Conservation (phyloP, 2,113 vertebrate species). For the Colossoma macropomum region DNA sequence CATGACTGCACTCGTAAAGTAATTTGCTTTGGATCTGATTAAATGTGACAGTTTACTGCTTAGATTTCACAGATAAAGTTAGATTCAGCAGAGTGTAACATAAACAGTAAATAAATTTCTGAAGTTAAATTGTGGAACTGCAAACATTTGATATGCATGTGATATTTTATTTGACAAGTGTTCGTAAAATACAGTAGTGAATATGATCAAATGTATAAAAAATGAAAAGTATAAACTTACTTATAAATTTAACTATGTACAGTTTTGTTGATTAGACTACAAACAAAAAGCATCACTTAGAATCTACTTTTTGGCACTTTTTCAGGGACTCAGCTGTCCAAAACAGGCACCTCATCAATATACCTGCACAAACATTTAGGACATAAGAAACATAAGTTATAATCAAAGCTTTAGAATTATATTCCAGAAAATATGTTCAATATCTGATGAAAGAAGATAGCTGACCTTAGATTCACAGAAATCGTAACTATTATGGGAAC, state of each 20-base stretch:
- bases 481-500: too few relatives aligned
- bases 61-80: too few relatives aligned
- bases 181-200: not conserved
- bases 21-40: too few relatives aligned
- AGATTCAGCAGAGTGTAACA: too few relatives aligned
- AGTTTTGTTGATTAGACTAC: not conserved
- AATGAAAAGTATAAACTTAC: not conserved
- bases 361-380: not conserved
- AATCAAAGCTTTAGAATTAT: not conserved
- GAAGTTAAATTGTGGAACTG: too few relatives aligned
- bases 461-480: too few relatives aligned
- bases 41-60: too few relatives aligned
- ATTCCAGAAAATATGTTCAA: not conserved
- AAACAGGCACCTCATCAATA: not conserved
- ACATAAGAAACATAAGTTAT: not conserved
- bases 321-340: not conserved
- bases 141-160: too few relatives aligned
- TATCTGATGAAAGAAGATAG: not conserved
- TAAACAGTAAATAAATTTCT: too few relatives aligned
- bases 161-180: too few relatives aligned
- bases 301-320: not conserved
- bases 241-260: not conserved
- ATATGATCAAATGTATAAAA: not conserved
- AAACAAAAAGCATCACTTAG: not conserved
- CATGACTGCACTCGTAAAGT: too few relatives aligned